Conservation (phyloP, 2,113 vertebrate species). For the Camelus bactrianus region DNA sequence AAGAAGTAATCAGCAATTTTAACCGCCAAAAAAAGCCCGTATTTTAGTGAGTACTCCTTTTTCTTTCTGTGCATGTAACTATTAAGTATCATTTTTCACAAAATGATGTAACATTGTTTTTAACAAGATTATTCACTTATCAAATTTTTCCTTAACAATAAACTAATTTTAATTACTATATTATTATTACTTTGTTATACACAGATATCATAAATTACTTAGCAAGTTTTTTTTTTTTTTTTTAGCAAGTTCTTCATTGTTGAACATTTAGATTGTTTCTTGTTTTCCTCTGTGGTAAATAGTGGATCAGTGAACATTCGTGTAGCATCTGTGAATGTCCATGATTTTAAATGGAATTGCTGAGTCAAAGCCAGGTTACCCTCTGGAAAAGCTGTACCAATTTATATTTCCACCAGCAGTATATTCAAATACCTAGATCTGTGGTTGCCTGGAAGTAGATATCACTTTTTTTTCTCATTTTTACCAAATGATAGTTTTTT, state of each 20-base stretch:
- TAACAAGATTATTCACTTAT: not conserved
- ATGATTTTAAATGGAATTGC: not conserved
- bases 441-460: not conserved
- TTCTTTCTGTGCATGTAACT: not conserved
- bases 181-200: not conserved
- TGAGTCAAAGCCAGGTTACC: not conserved
- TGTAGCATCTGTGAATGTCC: not conserved
- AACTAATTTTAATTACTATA: not conserved
- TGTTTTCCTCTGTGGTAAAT: not conserved
- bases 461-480: not conserved
- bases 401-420: not conserved
- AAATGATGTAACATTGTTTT: not conserved
- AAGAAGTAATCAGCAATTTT: not conserved
- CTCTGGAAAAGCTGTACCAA: not conserved
- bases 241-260: not conserved
- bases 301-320: not conserved
- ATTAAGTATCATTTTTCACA: slow-evolving; percentile 1
- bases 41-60: slow-evolving; percentile 23
- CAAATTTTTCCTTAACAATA: not conserved
- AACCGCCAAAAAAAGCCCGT: not conserved
- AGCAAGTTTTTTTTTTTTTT: not conserved
- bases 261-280: not conserved
- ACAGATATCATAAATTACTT: not conserved
- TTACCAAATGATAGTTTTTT: not conserved
- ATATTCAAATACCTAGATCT: not conserved